These are phyloP conservation scores for Oryzias dopingdopingensis DNA, from an alignment of 2,797 vertebrate genomes.

Conservation along the genomic window DNA sequence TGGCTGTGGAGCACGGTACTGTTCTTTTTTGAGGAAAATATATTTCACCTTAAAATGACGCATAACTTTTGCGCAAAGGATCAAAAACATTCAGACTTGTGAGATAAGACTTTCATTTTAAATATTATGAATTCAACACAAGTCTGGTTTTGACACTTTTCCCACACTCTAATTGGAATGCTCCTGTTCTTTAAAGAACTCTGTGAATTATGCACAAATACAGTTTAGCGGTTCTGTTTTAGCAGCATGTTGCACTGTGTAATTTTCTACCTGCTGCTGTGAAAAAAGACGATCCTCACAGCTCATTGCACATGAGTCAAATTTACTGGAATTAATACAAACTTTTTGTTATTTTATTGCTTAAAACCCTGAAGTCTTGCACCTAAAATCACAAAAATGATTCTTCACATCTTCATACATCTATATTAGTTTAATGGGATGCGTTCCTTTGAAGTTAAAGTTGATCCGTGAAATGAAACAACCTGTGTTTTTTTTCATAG, in stretches of 20 bases:
- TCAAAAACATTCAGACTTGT: slow-evolving; percentile 34
- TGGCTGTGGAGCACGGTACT: too few relatives aligned
- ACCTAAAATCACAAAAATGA: slow-evolving; percentile 23
- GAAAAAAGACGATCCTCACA: slow-evolving; percentile 64
- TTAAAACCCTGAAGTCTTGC: slow-evolving; percentile 22
- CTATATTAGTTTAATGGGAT: background rate
- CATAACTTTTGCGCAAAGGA: slow-evolving; percentile 16
- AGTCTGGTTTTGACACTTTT: slow-evolving; percentile 64
- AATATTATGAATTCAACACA: slow-evolving; percentile 76
- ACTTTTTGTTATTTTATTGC: slow-evolving; percentile 31
- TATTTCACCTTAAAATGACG: slow-evolving; percentile 47
- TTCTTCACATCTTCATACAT: background rate
- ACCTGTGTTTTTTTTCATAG: slow-evolving; percentile 12
- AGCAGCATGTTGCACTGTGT: slow-evolving; percentile 64
- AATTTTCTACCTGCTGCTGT: slow-evolving; percentile 56
- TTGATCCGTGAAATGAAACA: slow-evolving; percentile 8
- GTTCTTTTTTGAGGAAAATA: slow-evolving; percentile 60
- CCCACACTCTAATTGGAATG: slow-evolving; percentile 76
- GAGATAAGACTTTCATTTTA: slow-evolving; percentile 61
- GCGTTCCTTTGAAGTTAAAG: slow-evolving; percentile 41
- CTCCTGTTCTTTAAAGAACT: slow-evolving; percentile 62
- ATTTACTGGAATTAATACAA: slow-evolving; percentile 25
- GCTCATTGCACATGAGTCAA: slow-evolving; percentile 64
- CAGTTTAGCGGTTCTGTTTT: slow-evolving; percentile 73
- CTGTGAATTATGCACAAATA: slow-evolving; percentile 81